Evolutionary conservation across 2,113 vertebrate genomes (phyloP).

Genomic region (Ophthalmotilapia sp.): DNA sequence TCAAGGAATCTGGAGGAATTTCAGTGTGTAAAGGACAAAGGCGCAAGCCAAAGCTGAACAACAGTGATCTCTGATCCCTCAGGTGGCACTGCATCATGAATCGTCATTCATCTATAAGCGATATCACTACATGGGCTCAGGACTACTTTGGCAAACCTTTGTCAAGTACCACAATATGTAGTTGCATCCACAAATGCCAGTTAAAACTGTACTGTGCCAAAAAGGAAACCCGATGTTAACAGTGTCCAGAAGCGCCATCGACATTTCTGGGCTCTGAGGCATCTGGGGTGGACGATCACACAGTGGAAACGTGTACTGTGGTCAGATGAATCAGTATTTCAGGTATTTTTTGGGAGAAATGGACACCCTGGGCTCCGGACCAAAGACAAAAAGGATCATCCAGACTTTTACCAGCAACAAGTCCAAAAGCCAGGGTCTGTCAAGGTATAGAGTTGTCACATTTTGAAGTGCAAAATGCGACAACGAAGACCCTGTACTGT

Average conservation of each 20-base stretch:
- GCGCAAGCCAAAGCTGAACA: neutral
- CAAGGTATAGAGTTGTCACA: accelerated
- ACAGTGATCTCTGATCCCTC: neutral
- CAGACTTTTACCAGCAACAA: neutral
- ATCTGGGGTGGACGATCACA: neutral
- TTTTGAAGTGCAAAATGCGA: accelerated
- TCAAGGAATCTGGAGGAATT: neutral
- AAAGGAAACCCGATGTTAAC: neutral
- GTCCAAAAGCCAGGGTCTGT: neutral
- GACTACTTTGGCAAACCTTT: neutral
- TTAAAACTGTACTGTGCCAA: neutral
- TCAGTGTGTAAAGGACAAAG: neutral
- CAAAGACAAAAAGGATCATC: neutral
- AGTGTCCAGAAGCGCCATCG: neutral
- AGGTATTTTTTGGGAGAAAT: neutral
- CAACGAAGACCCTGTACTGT: neutral
- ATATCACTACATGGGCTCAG: neutral
- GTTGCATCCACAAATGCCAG: neutral
- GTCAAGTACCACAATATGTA: neutral
- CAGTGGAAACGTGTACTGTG: neutral
- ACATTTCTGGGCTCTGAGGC: neutral
- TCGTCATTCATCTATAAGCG: neutral
- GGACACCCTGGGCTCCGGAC: neutral
- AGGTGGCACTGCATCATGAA: neutral
- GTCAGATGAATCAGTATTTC: neutral